Evolutionary conservation across 2,888 invertebrate species (phyloP), one percentile per base, ranked within the genome.

Genomic region (Agelastica alni): DNA sequence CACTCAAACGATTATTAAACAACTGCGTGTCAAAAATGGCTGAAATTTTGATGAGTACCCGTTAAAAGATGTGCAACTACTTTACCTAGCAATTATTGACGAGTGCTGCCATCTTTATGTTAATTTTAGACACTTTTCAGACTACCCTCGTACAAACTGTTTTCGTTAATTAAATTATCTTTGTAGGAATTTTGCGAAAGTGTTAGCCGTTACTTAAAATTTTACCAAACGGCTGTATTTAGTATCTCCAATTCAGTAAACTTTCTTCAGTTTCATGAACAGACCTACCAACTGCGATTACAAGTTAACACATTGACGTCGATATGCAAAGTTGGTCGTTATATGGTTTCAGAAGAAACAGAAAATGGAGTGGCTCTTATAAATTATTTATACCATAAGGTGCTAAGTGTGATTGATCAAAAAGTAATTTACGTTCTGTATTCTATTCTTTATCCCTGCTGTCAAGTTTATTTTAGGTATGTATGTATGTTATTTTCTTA

Each of bases 331-430:
- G 70, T 83, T 53, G 78, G 71, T 37, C 73, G 72, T 12, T 75
- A 65, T 57, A 60, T 54, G 4, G 65, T 70, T 60, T 61, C 64
- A 1, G 67, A 69, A 31, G 59, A 66, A 31, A 67, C 72, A 18
- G 74, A 72, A 0, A 68, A 77, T 60, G 86, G 86, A 2, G 83
- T 82, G 0, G 83, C 82, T 18, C 74, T 87, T 26, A 79, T 87
- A 72, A 84, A 85, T 28, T 85, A 85, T 67, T 75, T 87, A 51
- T 87, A 86, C 68, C 80, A 82, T 49, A 83, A 85, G 71, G 83
- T 85, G 41, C 80, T 82, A 0, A 74, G 80, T 59, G 77, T 85
- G 16, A 83, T 83, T 0, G 82, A 85, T 64, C 78, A 77, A 22
- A 78, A 79, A 22, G 79, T 84, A 0, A 79, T 83, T 2, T 71